Conservation (phyloP, 35 echinoderm and acorn worm genomes). For the Heliocidaris erythrogramma region DNA sequence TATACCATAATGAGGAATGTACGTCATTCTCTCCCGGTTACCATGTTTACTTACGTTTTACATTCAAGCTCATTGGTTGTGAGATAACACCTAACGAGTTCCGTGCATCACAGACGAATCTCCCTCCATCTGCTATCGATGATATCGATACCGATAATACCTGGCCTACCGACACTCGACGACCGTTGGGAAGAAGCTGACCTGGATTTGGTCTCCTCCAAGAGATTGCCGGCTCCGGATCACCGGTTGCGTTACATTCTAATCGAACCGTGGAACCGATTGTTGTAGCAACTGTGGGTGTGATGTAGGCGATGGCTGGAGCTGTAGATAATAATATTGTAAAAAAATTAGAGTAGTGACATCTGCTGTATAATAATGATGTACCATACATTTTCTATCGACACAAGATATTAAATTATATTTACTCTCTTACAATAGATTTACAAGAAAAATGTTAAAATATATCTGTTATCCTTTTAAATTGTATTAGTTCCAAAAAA, state of each 20-base stretch:
- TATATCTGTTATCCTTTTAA: too few relatives aligned
- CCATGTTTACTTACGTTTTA: slow-evolving; percentile 63
- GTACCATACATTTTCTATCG: too few relatives aligned
- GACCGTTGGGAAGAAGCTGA: slow-evolving; percentile 18
- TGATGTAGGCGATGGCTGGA: slow-evolving; percentile 42
- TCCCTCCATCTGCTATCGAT: slow-evolving; percentile 40
- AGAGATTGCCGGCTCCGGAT: slow-evolving; percentile 44
- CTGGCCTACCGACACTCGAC: neutral
- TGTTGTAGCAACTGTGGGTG: slow-evolving; percentile 21
- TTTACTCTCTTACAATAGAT: too few relatives aligned
- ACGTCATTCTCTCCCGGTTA: neutral
- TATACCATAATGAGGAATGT: too few relatives aligned
- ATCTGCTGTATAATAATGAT: too few relatives aligned
- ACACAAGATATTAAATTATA: too few relatives aligned
- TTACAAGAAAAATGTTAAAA: too few relatives aligned
- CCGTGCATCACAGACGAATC: slow-evolving; percentile 52
- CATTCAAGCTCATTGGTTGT: slow-evolving; percentile 27
- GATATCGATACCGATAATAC: neutral
- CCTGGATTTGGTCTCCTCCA: slow-evolving; percentile 46
- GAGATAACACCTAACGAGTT: slow-evolving; percentile 40
- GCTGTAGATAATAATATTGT: neutral
- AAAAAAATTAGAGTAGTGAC: neutral
- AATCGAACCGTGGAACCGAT: neutral
- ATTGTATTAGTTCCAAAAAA: too few relatives aligned
- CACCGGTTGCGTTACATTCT: slow-evolving; percentile 55